Conservation (phyloP, 2,888 invertebrate species). For the Drosophila dives region DNA sequence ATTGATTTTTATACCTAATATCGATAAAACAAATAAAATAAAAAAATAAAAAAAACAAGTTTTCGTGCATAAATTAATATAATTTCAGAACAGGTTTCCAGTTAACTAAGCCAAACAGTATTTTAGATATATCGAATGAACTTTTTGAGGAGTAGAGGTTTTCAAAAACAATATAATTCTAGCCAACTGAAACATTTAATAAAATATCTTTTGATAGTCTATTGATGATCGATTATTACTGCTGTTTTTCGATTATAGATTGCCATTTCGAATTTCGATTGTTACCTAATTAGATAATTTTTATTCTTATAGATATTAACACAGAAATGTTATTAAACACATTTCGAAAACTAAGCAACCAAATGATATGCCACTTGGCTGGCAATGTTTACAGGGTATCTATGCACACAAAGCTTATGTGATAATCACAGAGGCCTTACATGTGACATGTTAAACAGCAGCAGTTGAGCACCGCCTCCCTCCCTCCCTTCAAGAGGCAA, state of each 20-base stretch:
- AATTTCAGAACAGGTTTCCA: not conserved
- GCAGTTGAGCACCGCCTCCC: conserved; percentile 10
- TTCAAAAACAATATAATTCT: not conserved
- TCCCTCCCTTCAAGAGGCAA: conserved; percentile 8
- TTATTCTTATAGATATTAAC: not conserved
- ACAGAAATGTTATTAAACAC: not conserved
- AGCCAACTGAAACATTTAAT: not conserved
- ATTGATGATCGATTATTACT: not conserved
- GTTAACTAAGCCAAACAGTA: not conserved
- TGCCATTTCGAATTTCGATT: not conserved
- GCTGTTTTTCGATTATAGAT: not conserved
- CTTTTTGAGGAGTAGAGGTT: not conserved
- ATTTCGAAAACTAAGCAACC: not conserved
- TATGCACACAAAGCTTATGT: conserved; percentile 37
- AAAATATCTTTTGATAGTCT: not conserved
- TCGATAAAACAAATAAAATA: not conserved
- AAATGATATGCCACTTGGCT: conserved; percentile 3
- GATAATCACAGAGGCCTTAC: conserved; percentile 59
- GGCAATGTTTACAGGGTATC: conserved; percentile 15
- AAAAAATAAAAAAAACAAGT: not conserved
- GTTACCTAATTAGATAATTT: not conserved
- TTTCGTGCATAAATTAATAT: not conserved
- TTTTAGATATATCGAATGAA: not conserved
- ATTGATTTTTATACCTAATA: not conserved
- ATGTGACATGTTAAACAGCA: conserved; percentile 64